Percentiles rank a stretch among this genome's conserved stretches.
These are phyloP conservation scores for Temnothorax curvispinosus DNA, from an alignment of 1,140 invertebrate species.

Conservation along the genomic window DNA sequence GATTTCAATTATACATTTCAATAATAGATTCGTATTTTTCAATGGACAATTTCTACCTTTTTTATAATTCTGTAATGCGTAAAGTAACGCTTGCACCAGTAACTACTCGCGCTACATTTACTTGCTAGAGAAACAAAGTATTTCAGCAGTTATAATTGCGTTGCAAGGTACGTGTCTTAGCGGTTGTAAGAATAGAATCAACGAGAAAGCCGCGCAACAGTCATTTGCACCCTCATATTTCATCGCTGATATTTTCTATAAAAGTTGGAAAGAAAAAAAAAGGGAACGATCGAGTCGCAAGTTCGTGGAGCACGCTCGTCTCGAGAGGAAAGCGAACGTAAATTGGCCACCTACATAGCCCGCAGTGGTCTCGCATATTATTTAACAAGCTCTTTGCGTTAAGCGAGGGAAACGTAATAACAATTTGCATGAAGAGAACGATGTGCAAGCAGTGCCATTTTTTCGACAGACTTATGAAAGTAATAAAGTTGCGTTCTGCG, in stretches of 20 bases:
- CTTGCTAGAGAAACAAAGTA: not conserved
- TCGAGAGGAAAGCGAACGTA: not conserved
- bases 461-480: conserved; percentile 68
- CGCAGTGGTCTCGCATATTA: not conserved
- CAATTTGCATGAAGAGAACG: conserved; percentile 19
- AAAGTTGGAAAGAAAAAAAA: conserved; percentile 41
- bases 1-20: too few species aligned
- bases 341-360: not conserved
- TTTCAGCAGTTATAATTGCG: not conserved
- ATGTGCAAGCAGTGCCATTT: conserved; percentile 66
- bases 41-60: not conserved
- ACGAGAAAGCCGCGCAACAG: conserved; percentile 29
- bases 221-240: conserved; percentile 70
- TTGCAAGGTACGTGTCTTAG: not conserved
- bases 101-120: conserved; percentile 3
- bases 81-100: not conserved
- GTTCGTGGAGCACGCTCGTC: not conserved
- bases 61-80: not conserved
- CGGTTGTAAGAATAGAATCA: not conserved
- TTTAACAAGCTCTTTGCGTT: conserved; percentile 4
- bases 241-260: conserved; percentile 38
- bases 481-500: conserved; percentile 69
- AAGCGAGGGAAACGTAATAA: not conserved
- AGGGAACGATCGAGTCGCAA: not conserved
- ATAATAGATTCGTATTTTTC: not conserved